Evolutionary conservation across 1,140 invertebrate genomes (phyloP).

Genomic region (Copidosoma floridanum): DNA sequence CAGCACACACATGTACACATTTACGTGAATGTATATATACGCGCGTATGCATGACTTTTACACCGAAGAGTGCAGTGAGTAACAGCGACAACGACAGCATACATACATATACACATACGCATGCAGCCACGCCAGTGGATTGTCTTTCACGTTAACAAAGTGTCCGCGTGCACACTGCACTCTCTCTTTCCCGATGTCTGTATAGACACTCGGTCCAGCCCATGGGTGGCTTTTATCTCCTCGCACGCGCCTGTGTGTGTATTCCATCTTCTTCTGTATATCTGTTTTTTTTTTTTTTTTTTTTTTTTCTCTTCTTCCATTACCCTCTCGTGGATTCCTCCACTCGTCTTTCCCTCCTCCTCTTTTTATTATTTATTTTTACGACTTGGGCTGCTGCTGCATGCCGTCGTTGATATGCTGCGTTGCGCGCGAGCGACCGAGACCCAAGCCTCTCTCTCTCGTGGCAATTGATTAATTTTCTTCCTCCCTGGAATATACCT

Average conservation of each 20-base stretch:
- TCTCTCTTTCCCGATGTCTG: conserved; percentile 1
- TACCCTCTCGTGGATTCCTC: background rate
- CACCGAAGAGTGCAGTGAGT: conserved; percentile 7
- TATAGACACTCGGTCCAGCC: too few species aligned
- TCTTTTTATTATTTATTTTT: conserved; percentile 9
- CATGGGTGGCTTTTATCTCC: conserved; percentile 23
- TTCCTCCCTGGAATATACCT: background rate
- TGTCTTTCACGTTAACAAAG: conserved; percentile 26
- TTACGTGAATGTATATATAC: too few species aligned
- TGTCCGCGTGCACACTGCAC: too few species aligned
- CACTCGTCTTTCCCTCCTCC: too few species aligned
- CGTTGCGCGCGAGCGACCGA: background rate
- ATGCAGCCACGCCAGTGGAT: conserved; percentile 3
- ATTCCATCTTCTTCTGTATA: too few species aligned
- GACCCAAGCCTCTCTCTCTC: background rate
- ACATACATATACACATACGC: too few species aligned
- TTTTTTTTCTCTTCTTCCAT: background rate
- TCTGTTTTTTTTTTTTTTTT: background rate
- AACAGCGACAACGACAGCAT: too few species aligned
- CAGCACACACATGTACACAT: background rate
- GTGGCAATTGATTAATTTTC: conserved; percentile 21
- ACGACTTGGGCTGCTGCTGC: conserved; percentile 1
- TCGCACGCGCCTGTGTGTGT: background rate
- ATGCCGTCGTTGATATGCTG: too few species aligned
- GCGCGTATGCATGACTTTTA: conserved; percentile 9